phyloP scores from a whole-genome alignment of 2,797 vertebrate genomes.

The Sebastes paucispinis region DNA sequence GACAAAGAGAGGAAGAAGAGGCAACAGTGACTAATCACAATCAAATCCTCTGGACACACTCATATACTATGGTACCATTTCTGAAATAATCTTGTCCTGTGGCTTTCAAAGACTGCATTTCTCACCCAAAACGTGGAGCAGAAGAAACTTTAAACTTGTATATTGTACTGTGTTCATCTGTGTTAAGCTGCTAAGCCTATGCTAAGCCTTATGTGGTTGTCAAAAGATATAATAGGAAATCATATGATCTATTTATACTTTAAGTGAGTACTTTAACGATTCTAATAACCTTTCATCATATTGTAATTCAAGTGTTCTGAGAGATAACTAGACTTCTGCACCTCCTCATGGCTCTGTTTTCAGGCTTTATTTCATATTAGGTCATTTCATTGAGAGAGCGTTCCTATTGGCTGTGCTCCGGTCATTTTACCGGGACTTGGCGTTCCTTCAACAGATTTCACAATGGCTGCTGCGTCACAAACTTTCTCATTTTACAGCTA shows the following conservation, averaged over 20 bases:
- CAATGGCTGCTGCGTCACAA: too few relatives aligned
- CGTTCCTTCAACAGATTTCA: too few relatives aligned
- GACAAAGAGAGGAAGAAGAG: conserved; percentile 19
- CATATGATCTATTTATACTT: neutral
- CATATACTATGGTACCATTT: neutral
- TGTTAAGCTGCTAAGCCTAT: neutral
- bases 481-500: too few relatives aligned
- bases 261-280: neutral
- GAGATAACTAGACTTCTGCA: too few relatives aligned
- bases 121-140: neutral
- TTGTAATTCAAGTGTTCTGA: too few relatives aligned
- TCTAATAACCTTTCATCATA: too few relatives aligned
- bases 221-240: neutral
- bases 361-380: too few relatives aligned
- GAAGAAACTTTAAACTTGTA: neutral
- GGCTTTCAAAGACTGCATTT: conserved; percentile 35
- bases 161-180: neutral
- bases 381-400: too few relatives aligned
- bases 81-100: conserved; percentile 29
- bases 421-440: too few relatives aligned
- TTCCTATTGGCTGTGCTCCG: too few relatives aligned
- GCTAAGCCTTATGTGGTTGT: neutral
- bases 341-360: too few relatives aligned
- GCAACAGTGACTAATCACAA: conserved; percentile 38
- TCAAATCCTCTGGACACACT: conserved; percentile 18